These are phyloP conservation scores for Heliangelus exortis DNA, from an alignment of 2,797 vertebrate species.

Conservation along the genomic window DNA sequence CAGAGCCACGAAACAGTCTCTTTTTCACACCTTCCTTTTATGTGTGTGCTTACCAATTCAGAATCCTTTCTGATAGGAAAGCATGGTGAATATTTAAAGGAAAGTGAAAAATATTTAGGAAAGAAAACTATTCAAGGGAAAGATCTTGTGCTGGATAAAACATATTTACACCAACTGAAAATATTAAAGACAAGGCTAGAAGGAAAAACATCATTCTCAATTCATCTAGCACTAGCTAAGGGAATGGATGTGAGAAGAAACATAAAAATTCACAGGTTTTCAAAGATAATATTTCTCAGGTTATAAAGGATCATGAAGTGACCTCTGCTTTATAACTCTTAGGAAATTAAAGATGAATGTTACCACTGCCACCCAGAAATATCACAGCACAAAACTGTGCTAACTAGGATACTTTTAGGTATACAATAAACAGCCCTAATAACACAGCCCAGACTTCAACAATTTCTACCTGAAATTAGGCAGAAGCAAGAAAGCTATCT, in stretches of 20 bases:
- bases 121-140: not conserved
- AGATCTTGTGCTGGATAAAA: not conserved
- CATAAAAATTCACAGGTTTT: not conserved
- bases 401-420: not conserved
- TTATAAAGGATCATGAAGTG: not conserved
- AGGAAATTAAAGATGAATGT: not conserved
- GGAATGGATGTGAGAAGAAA: not conserved
- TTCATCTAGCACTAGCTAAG: not conserved
- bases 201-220: not conserved
- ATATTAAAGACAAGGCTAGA: not conserved
- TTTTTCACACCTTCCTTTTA: slow-evolving; percentile 35
- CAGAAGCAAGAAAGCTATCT: not conserved
- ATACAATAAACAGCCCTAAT: not conserved
- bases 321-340: not conserved
- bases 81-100: not conserved
- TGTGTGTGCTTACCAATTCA: not conserved
- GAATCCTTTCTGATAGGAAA: not conserved
- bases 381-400: not conserved
- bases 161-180: not conserved
- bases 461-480: not conserved
- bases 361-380: not conserved
- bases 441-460: not conserved
- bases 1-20: not conserved
- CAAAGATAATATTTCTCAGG: not conserved
- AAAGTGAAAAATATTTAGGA: not conserved